A percentile compares a stretch with the other conserved stretches of the same genome.
Evolutionary conservation across 2,797 vertebrate genomes (phyloP).

Genomic region (Hafferia zeledoni): DNA sequence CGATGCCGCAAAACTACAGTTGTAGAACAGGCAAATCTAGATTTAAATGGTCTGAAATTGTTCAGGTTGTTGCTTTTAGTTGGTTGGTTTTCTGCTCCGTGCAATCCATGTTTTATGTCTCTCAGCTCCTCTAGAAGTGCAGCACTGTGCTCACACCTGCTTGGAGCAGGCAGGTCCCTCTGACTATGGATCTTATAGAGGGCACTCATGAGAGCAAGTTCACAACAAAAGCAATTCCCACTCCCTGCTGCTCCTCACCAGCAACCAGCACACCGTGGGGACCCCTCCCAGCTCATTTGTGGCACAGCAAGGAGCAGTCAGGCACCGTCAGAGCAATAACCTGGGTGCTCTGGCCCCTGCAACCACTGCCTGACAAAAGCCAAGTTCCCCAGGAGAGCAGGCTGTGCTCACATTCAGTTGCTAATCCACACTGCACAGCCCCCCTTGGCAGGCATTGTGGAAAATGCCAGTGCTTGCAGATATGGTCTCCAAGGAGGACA

Average conservation of each 20-base stretch:
- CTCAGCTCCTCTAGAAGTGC: not conserved
- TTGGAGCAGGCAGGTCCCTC: not conserved
- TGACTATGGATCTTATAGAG: rapidly evolving
- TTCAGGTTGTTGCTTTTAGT: not conserved
- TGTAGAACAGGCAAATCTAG: not conserved
- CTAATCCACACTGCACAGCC: not conserved
- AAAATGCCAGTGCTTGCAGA: constrained; percentile 48
- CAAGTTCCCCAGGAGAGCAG: not conserved
- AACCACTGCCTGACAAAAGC: rapidly evolving
- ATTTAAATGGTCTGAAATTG: not conserved
- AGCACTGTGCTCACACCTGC: not conserved
- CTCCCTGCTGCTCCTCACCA: not conserved
- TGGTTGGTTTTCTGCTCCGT: rapidly evolving
- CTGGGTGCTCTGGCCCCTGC: not conserved
- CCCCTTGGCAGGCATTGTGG: constrained; percentile 34
- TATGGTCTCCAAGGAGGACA: constrained; percentile 51
- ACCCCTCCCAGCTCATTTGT: not conserved
- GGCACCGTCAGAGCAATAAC: not conserved
- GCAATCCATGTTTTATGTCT: not conserved
- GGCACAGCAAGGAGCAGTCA: not conserved
- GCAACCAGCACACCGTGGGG: rapidly evolving
- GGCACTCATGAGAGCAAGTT: not conserved
- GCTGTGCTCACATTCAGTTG: not conserved
- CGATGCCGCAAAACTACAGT: rapidly evolving
- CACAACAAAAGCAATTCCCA: not conserved